Conservation (phyloP, 2,797 vertebrate genomes). For the Syncerus caffer region DNA sequence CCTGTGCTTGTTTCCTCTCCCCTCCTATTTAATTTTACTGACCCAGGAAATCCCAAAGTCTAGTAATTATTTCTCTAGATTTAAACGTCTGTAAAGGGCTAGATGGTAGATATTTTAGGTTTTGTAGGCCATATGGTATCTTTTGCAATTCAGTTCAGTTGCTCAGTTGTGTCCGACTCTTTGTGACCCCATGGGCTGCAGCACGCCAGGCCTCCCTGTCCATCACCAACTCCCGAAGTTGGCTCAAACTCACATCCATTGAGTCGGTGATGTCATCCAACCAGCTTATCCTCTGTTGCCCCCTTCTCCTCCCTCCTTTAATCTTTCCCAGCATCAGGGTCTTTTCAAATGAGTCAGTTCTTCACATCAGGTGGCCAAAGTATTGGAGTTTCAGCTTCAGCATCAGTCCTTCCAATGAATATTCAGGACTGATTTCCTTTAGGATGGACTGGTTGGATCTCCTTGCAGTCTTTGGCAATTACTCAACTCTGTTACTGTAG, state of each 20-base stretch:
- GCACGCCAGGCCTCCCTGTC: not conserved
- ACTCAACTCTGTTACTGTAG: not conserved
- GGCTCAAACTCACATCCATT: not conserved
- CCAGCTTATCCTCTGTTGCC: rapidly evolving
- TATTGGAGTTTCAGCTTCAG: not conserved
- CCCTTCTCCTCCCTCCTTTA: not conserved
- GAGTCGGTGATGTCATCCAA: not conserved
- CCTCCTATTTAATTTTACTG: not conserved
- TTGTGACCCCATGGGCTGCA: rapidly evolving
- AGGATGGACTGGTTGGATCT: not conserved
- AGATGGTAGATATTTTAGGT: not conserved
- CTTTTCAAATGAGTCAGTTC: not conserved
- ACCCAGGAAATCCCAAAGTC: not conserved
- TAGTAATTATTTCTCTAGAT: not conserved
- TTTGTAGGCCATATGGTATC: not conserved
- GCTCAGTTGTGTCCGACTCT: rapidly evolving
- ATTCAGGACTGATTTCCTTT: not conserved
- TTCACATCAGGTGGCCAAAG: not conserved
- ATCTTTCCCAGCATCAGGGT: not conserved
- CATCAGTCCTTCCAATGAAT: not conserved
- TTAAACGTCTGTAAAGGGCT: not conserved
- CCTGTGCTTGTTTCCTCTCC: not conserved
- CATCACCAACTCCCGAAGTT: rapidly evolving
- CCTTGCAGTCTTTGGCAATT: not conserved
- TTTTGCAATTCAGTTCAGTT: not conserved